phyloP scores from a whole-genome alignment of 2,113 vertebrate genomes.

The Pantherophis guttatus region DNA sequence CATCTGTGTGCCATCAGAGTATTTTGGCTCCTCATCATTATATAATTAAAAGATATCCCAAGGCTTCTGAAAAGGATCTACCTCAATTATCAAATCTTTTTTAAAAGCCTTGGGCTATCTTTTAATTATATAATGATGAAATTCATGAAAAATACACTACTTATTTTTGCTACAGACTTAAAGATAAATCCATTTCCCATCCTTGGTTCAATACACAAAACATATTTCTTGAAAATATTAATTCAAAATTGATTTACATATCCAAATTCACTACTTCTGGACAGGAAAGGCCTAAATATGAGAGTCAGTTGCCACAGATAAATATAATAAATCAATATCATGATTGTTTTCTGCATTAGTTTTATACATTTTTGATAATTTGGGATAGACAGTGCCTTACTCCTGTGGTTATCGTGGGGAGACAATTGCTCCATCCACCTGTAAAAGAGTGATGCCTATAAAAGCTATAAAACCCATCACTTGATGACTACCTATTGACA shows the following conservation, averaged over 20 bases:
- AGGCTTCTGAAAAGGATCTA: constrained; percentile 1
- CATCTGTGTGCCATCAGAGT: constrained; percentile 3
- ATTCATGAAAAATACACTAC: background rate
- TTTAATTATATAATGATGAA: background rate
- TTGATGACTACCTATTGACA: background rate
- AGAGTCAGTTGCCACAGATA: background rate
- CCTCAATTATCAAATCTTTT: constrained; percentile 3
- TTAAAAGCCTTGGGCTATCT: background rate
- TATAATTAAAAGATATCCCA: constrained; percentile 3
- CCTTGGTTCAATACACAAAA: background rate
- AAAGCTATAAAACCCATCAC: background rate
- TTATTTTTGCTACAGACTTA: background rate
- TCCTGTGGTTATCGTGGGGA: background rate
- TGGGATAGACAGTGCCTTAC: background rate
- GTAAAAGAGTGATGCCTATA: background rate
- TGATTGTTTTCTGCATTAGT: background rate
- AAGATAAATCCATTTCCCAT: background rate
- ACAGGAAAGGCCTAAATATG: background rate
- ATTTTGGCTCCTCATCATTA: background rate
- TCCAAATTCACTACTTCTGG: background rate
- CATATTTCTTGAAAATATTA: background rate
- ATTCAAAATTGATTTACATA: background rate
- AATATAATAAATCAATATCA: background rate
- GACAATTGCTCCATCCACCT: background rate
- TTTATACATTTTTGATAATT: background rate